Base-by-base conservation (phyloP, 2,888 invertebrate genomes). In the Amorpha juglandis region DNA sequence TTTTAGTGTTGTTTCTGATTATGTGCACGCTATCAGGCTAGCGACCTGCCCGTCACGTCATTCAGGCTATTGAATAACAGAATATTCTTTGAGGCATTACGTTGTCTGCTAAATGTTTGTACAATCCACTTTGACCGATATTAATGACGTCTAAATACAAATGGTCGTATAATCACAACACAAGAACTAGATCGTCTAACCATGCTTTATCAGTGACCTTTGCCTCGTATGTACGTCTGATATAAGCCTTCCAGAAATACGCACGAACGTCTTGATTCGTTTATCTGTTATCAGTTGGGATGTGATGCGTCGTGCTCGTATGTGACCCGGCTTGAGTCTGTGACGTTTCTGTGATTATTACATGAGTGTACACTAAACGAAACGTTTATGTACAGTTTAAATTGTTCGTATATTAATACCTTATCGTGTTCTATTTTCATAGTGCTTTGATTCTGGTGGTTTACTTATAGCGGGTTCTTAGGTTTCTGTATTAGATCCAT, bases 221-320 rank as follows among this genome's bases (percentile, higher is more conserved):
- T 79, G 80, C 70, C 78, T 73, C 82, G 80, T 78, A 78, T 77
- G 78, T 78, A 75, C 69, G 78, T 65, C 76, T 70, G 72, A 78
- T 77, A 76, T 74, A 74, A 74, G 76, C 73, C 74, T 77, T 78
- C 76, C 76, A 83, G 84, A 83, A 82, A 82, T 84, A 83, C 82
- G 82, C 83, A 81, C 71, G 76, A 76, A 72, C 68, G 69, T 77
- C 71, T 71, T 78, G 72, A 71, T 73, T 74, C 78, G 68, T 74
- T 79, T 82, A 84, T 83, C 84, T 70, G 72, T 77, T 86, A 86
- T 87, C 85, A 77, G 80, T 69, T 70, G 76, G 80, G 79, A 80
- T 79, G 81, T 80, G 74, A 82, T 82, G 77, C 81, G 74, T 78
- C 77, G 73, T 70, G 71, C 74, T 77, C 78, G 76, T 73, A 73